phyloP scores from a whole-genome alignment of 2,888 invertebrate species.

The Alviniconcha strummeri region DNA sequence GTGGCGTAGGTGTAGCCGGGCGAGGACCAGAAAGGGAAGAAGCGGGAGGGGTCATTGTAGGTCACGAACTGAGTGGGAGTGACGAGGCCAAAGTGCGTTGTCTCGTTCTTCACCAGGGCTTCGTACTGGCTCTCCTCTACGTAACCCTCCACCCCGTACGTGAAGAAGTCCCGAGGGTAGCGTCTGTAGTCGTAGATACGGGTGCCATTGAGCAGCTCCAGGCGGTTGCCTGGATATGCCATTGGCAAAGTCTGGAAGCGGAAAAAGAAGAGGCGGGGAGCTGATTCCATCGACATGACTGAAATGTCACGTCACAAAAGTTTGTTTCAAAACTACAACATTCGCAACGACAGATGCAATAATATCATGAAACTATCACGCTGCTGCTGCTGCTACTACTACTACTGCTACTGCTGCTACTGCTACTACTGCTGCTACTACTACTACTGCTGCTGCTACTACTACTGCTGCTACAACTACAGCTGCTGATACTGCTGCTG shows the following conservation, averaged over 20 bases:
- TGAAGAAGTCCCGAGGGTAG: constrained; percentile 31
- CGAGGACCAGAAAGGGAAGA: constrained; percentile 62
- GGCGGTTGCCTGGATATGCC: constrained; percentile 45
- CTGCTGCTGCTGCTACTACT: not conserved
- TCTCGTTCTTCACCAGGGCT: constrained; percentile 46
- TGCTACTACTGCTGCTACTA: no score
- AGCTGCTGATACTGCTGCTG: not conserved
- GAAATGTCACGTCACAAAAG: not conserved
- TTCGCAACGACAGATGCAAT: not conserved
- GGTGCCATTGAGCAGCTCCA: constrained; percentile 50
- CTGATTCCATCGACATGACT: no score
- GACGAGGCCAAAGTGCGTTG: constrained; percentile 35
- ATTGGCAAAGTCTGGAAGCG: constrained; percentile 32
- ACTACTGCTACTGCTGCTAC: no score
- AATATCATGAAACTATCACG: not conserved
- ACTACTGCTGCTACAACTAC: no score
- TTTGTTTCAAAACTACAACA: not conserved
- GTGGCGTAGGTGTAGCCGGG: constrained; percentile 61
- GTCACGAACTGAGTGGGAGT: constrained; percentile 56
- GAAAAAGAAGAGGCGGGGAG: not conserved
- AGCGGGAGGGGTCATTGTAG: constrained; percentile 52
- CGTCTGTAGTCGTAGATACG: constrained; percentile 36
- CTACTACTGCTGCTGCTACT: no score
- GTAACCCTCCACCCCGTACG: constrained; percentile 54
- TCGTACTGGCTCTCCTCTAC: constrained; percentile 50